Conservation (phyloP, 2,113 vertebrate genomes). For the Eclectus roratus region DNA sequence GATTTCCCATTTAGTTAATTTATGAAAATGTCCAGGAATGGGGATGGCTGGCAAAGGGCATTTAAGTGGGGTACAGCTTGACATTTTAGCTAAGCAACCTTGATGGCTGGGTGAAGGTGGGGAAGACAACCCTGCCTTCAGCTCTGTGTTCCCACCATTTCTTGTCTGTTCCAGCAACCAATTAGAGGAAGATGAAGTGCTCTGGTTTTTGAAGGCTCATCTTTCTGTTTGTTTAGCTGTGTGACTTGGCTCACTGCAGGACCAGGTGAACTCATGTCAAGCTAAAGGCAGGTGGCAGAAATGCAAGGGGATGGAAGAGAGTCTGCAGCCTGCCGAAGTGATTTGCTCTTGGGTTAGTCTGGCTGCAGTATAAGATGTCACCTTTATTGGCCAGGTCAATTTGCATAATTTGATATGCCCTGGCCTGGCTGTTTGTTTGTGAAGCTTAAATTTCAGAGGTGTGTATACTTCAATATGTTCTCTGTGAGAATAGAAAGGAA, state of each 20-base stretch:
- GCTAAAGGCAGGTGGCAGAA: neutral
- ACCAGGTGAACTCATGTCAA: accelerated
- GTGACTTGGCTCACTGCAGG: neutral
- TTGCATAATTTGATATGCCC: neutral
- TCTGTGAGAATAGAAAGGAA: neutral
- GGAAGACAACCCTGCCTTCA: neutral
- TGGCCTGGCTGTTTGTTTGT: neutral
- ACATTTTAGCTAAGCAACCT: neutral
- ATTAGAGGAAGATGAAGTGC: neutral
- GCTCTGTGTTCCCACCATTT: neutral
- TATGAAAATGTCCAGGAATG: neutral
- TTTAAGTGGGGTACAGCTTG: neutral
- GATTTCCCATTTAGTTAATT: neutral
- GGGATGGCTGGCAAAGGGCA: neutral
- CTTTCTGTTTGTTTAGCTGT: neutral
- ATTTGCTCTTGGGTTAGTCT: neutral
- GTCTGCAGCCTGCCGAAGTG: neutral
- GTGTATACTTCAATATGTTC: neutral
- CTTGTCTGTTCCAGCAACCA: neutral
- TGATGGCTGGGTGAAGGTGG: neutral
- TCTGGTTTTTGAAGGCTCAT: neutral
- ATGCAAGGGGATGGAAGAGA: neutral
- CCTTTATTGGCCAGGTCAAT: neutral
- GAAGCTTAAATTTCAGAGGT: neutral
- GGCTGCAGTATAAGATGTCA: neutral